These are phyloP conservation scores for Sarcophaga bullata DNA, from an alignment of 1,140 invertebrate species.

Conservation along the genomic window DNA sequence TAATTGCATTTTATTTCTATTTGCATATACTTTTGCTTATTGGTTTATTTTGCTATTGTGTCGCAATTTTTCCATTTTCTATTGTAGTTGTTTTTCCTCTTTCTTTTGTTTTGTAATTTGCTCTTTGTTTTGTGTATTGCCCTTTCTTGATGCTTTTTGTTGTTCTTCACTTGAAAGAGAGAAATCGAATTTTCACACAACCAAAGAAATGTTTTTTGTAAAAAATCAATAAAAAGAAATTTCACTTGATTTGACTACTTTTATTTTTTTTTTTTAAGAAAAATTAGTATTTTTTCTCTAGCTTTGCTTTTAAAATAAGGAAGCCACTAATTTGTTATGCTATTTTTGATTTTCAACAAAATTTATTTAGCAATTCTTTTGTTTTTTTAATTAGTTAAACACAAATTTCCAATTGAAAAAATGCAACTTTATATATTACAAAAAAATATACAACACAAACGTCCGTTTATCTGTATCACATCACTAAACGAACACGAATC, in stretches of 20 bases:
- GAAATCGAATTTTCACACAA: constrained; percentile 36
- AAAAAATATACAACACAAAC: not conserved
- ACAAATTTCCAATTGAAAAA: constrained; percentile 22
- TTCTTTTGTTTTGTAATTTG: not conserved
- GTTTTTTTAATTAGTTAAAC: not conserved
- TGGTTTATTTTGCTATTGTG: not conserved
- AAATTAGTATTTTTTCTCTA: not conserved
- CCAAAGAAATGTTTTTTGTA: constrained; percentile 5
- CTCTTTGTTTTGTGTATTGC: not conserved
- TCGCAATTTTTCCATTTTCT: constrained; percentile 7
- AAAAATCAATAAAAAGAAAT: constrained; percentile 40
- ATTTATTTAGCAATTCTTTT: constrained; percentile 27
- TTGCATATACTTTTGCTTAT: too few relatives aligned
- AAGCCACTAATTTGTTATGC: constrained; percentile 17
- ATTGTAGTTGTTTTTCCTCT: not conserved
- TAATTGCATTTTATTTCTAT: too few relatives aligned
- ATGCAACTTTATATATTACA: constrained; percentile 1
- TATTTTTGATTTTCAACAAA: constrained; percentile 17
- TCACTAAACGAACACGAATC: constrained; percentile 15
- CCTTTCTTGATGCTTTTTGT: not conserved
- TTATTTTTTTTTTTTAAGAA: not conserved
- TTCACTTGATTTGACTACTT: constrained; percentile 23
- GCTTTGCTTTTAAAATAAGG: not conserved
- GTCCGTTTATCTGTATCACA: not conserved
- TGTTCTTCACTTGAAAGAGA: not conserved